Evolutionary conservation across 2,113 vertebrate species (phyloP).

Genomic region (Entosphenus tridentatus): DNA sequence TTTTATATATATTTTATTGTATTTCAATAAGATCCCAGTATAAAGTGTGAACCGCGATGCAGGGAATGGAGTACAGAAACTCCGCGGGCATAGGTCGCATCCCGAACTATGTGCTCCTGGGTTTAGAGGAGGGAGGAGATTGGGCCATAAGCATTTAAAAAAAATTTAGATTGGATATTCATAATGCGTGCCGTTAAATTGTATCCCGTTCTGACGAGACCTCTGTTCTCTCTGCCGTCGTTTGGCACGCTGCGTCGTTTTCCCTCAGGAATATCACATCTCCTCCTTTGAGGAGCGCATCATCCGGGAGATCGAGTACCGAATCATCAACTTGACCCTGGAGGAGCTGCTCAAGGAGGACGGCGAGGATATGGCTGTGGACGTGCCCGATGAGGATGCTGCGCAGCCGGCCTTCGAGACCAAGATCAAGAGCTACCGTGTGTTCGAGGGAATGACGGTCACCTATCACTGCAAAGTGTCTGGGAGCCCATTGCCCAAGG

Average conservation of each 20-base stretch:
- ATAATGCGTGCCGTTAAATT: no score
- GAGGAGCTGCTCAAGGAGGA: conserved; percentile 66
- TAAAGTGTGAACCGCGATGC: no score
- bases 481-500: conserved; percentile 75
- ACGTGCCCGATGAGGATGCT: conserved; percentile 44
- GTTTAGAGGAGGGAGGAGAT: no score
- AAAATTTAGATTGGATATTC: no score
- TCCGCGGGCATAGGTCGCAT: no score
- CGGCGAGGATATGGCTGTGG: conserved; percentile 51
- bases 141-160: no score
- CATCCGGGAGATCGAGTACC: conserved; percentile 82
- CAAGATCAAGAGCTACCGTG: conserved; percentile 69
- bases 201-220: no score
- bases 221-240: no score
- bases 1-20: no score
- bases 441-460: conserved; percentile 69
- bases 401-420: conserved; percentile 50
- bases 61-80: no score
- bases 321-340: conserved; percentile 72
- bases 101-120: no score
- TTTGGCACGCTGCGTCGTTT: not conserved
- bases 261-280: conserved; percentile 55
- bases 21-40: no score
- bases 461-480: conserved; percentile 78
- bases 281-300: conserved; percentile 83